Percentiles rank a stretch among this genome's conserved stretches.
Evolutionary conservation across 2,888 invertebrate genomes (phyloP).

Genomic region (Papilio elwesi): DNA sequence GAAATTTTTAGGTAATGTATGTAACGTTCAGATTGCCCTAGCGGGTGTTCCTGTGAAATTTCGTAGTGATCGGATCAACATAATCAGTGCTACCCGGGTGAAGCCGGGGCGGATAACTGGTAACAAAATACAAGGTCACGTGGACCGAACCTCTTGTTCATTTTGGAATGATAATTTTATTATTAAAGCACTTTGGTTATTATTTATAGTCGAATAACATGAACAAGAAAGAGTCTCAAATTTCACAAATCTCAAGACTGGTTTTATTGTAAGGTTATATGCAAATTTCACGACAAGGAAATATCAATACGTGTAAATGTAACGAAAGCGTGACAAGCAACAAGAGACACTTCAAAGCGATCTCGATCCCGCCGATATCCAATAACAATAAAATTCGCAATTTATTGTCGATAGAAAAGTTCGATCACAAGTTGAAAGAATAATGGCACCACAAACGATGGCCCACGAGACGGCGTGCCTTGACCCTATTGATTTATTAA

Average conservation of each 20-base stretch:
- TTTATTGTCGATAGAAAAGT: constrained; percentile 64
- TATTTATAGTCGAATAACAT: no score
- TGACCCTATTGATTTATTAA: constrained; percentile 37
- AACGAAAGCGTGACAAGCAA: constrained; percentile 40
- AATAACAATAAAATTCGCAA: constrained; percentile 76
- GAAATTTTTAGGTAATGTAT: no score
- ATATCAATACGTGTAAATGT: constrained; percentile 47
- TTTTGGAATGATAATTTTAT: no score
- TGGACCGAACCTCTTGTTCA: no score
- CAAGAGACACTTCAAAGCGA: constrained; percentile 57
- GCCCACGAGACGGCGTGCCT: constrained; percentile 47
- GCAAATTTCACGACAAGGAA: not conserved
- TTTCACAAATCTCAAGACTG: not conserved
- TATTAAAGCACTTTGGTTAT: no score
- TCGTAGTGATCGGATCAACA: no score
- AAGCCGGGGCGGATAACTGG: no score
- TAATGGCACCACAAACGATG: constrained; percentile 57
- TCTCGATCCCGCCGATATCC: constrained; percentile 65
- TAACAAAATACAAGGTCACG: no score
- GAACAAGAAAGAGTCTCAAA: not conserved
- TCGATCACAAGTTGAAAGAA: constrained; percentile 53
- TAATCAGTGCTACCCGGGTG: no score
- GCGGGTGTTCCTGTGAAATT: no score
- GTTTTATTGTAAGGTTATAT: not conserved
- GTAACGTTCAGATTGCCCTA: no score